Evolutionary conservation across 2,797 vertebrate genomes (phyloP), one percentile per base, ranked within the genome.

Genomic region (Typhlichthys subterraneus): DNA sequence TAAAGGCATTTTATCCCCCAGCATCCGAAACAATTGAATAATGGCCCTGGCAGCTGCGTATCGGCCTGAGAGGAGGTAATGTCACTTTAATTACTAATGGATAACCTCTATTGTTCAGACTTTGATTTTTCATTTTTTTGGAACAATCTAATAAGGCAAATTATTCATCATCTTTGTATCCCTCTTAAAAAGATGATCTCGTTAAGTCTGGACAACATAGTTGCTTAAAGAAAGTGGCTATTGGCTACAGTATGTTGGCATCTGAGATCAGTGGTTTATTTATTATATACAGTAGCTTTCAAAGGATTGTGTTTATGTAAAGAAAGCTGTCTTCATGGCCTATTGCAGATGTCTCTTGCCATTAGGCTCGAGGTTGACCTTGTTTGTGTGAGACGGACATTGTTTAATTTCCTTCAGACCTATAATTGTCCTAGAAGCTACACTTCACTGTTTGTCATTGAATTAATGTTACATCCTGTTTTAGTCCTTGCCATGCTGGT

Each of bases 71-170:
- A 73, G 82, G 85, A 83, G 81, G 82, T 89, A 91, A 93, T 91
- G 88, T 90, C 83, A 87, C 66, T 93, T 92, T 93, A 93, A 94
- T 93, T 93, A 90, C 90, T 91, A 91, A 93, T 93, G 92, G 90
- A 89, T 87, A 83, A 82, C 76, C 85, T 86, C 87, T 73, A 89
- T 92, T 91, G 88, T 90, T 88, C 83, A 72, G 86, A 73, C 87
- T 90, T 93, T 91, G 87, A 91, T 90, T 91, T 91, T 91, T 90
- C 85, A 85, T 29, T 90, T 81, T 85, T 87, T 82, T 76, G 82
- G 58, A 75, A 80, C 81, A 91, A 93, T 94, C 86, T 89, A 91
- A 92, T 94, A 90, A 93, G 67, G 76, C 79, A 86, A 88, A 92
- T 29, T 92, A 90, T 91, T 92, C 83, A 91, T 93, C 90, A 88